Evolutionary conservation across 2,113 vertebrate genomes (phyloP), one percentile per base, ranked within the genome.

Genomic region (Prionailurus viverrinus): DNA sequence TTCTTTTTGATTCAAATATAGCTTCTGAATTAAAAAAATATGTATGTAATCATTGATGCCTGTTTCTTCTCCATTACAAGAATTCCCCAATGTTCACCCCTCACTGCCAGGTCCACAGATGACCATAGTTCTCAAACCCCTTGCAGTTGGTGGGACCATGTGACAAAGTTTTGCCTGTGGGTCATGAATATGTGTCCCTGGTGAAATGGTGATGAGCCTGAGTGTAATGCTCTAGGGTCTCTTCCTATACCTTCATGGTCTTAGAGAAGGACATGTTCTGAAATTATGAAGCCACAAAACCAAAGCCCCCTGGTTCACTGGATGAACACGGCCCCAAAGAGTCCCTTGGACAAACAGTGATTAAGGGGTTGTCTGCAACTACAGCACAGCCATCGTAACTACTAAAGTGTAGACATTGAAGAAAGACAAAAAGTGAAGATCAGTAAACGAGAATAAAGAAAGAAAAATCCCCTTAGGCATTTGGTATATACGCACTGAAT

Each of bases 321-420:
- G 7, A 41, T 1, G 0, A 68, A 92, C 4, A 41, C 4, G 51
- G 2, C 0, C 6, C 5, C 7, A 8, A 4, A 66, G 14, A 89
- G 21, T 84, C 0, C 0, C 16, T 91, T 39, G 45, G 4, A 68
- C 4, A 23, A n/a, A 27, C 6, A 19, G 5, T 89, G 29, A 55
- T 69, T 18, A 65, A 4, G 9, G 2, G 3, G 5, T 9, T n/a
- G 27, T 3, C 27, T 74, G 5, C 51, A 65, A 29, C 5, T 5
- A 48, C 4, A 4, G 84, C 66, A 16, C 27, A 81, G 12, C 2
- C 31, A 93, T 80, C 8, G 14, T 63, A 80, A 80, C 33, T 55
- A 85, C 4, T 27, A 31, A 89, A 95, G 31, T 39, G 4, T 36
- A 68, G 3, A 86, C 14, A 79, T 0, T 51, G 41, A 76, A 69